Percentiles rank a stretch among this genome's conserved stretches.
These are phyloP conservation scores for Perccottus glenii DNA, from an alignment of 2,113 vertebrate species.

Conservation along the genomic window DNA sequence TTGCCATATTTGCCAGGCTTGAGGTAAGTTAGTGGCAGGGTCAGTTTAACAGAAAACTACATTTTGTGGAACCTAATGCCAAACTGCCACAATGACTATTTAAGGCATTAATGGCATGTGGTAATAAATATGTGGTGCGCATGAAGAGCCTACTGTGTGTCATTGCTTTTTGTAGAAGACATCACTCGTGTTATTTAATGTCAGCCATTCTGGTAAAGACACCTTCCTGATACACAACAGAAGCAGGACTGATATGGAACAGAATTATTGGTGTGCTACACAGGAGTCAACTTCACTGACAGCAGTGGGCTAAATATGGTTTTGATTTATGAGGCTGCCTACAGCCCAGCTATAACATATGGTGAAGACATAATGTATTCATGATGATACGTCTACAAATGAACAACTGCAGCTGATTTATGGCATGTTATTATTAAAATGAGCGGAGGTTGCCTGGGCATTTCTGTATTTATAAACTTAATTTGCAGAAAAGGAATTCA, in stretches of 20 bases:
- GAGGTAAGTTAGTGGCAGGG: too few species aligned
- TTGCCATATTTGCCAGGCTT: too few species aligned
- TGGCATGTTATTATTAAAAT: background rate
- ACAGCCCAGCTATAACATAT: slow-evolving; percentile 3
- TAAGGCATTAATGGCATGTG: too few species aligned
- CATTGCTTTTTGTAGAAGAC: slow-evolving; percentile 4
- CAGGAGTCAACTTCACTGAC: background rate
- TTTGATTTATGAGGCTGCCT: slow-evolving; percentile 3
- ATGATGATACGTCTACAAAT: slow-evolving; percentile 2
- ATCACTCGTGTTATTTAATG: background rate
- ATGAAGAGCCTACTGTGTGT: background rate
- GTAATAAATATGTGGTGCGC: background rate
- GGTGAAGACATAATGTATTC: slow-evolving; percentile 9
- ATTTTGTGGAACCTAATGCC: too few species aligned
- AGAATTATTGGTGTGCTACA: background rate
- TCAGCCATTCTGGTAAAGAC: background rate
- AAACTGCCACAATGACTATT: background rate
- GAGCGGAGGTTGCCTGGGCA: background rate
- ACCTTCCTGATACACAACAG: background rate
- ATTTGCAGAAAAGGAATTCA: too few species aligned
- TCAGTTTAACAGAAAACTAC: too few species aligned
- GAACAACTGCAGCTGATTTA: background rate
- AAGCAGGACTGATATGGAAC: background rate
- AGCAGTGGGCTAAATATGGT: background rate
- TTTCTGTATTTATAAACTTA: background rate